Conservation (phyloP, 2,113 vertebrate species). For the Rallus limicola region DNA sequence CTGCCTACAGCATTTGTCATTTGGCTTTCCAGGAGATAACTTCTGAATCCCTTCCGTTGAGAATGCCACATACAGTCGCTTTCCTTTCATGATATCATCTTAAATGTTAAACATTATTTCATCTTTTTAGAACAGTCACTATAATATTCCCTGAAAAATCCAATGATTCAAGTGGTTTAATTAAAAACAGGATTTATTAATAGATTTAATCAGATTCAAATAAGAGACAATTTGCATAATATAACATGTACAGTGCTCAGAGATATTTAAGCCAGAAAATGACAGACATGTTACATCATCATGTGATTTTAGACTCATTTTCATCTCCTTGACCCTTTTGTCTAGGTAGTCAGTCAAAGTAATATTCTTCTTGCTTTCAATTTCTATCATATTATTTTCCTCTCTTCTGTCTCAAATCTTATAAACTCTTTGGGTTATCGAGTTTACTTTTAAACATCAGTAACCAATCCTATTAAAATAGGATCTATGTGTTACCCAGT, state of each 20-base stretch:
- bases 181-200: not conserved
- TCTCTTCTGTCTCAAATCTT: not conserved
- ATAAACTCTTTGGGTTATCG: not conserved
- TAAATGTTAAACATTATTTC: not conserved
- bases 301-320: not conserved
- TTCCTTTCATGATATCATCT: not conserved
- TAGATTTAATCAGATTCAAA: slow-evolving; percentile 13
- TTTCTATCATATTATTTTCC: not conserved
- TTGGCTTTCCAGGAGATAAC: not conserved
- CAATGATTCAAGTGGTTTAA: not conserved
- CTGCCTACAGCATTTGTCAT: not conserved
- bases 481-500: not conserved
- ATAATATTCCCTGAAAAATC: not conserved
- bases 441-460: not conserved
- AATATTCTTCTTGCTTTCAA: not conserved
- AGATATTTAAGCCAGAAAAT: not conserved
- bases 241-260: not conserved
- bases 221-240: not conserved
- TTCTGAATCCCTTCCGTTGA: not conserved
- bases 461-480: not conserved
- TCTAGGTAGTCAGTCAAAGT: not conserved
- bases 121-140: not conserved
- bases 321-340: not conserved
- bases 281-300: not conserved
- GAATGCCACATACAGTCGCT: not conserved